These are phyloP conservation scores for Chrysochloris asiatica DNA, from an alignment of 2,113 vertebrate species.

Conservation along the genomic window DNA sequence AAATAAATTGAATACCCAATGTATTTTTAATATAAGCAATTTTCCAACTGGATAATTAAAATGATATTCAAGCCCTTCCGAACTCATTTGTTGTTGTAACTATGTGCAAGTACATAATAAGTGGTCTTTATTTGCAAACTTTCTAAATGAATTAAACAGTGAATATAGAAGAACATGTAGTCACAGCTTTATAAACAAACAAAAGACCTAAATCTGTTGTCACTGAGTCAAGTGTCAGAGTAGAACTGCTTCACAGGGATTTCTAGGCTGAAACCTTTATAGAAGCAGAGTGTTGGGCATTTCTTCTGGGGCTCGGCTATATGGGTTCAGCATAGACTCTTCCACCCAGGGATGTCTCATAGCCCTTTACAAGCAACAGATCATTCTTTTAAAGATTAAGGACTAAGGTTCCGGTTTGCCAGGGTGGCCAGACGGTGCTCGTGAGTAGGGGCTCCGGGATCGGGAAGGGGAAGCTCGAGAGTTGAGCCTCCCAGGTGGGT, in stretches of 20 bases:
- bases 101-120: constrained; percentile 77
- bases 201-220: too few species aligned
- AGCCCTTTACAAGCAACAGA: constrained; percentile 72
- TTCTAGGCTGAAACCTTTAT: too few species aligned
- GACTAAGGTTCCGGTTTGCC: too few species aligned
- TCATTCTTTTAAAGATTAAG: constrained; percentile 71
- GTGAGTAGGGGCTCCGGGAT: too few species aligned
- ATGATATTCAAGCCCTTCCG: constrained; percentile 54
- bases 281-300: too few species aligned
- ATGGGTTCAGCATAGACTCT: too few species aligned
- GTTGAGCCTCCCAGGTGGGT: too few species aligned
- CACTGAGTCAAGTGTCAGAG: background rate
- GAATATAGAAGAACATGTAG: constrained; percentile 68
- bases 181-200: constrained; percentile 50
- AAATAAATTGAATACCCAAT: background rate
- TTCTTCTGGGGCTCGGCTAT: too few species aligned
- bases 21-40: background rate
- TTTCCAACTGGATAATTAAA: background rate
- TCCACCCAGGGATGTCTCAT: constrained; percentile 3
- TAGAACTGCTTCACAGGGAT: background rate
- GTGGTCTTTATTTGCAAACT: constrained; percentile 82
- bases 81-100: constrained; percentile 46
- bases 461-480: too few species aligned
- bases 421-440: too few species aligned
- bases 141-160: constrained; percentile 75